Base-by-base conservation (phyloP, 2,797 vertebrate genomes). In the Sarcoramphus papa region DNA sequence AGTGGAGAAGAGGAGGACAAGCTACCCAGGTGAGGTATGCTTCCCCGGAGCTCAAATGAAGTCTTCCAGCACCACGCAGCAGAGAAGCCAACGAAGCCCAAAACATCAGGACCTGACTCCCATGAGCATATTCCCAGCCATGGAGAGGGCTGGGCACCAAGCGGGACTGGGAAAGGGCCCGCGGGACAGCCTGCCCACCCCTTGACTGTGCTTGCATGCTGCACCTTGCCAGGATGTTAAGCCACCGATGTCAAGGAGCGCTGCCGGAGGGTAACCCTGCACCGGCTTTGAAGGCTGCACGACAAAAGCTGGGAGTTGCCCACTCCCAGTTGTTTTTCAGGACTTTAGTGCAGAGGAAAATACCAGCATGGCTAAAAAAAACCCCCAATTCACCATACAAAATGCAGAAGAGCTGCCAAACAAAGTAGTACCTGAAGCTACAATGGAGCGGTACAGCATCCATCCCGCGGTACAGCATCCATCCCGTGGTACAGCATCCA, bases 171-270 rank as follows among this genome's bases (percentile, higher is more conserved):
- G 33, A 78, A 82, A 60, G 30, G 33, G 12, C 19, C 48, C 5
- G 0, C 0, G 10, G 48, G 28, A 88, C 54, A 63, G 40, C 2
- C 15, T 57, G 54, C 28, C 16, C 51, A 31, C 35, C 9, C 40
- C 41, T 53, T 1, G 1, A 23, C 45, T 0, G 0, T 6, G 48
- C 17, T 40, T 20, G 12, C 2, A 0, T 1, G 7, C 35, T 37
- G 41, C 35, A 8, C n/a, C 4, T 0, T 1, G 45, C 31, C 43
- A 41, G 47, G 23, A 40, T 30, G 31, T 28, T 22, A 88, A 60
- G 12, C 7, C 5, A 3, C 23, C 3, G 6, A 6, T 2, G 9
- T 9, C 41, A 60, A 59, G 25, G 23, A 65, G 33, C 4, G 1
- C 54, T n/a, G 15, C 10, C 1, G 0, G 31, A 33, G 31, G 8